These are phyloP conservation scores for Homarus americanus DNA, from an alignment of 1,140 invertebrate species.

Conservation along the genomic window DNA sequence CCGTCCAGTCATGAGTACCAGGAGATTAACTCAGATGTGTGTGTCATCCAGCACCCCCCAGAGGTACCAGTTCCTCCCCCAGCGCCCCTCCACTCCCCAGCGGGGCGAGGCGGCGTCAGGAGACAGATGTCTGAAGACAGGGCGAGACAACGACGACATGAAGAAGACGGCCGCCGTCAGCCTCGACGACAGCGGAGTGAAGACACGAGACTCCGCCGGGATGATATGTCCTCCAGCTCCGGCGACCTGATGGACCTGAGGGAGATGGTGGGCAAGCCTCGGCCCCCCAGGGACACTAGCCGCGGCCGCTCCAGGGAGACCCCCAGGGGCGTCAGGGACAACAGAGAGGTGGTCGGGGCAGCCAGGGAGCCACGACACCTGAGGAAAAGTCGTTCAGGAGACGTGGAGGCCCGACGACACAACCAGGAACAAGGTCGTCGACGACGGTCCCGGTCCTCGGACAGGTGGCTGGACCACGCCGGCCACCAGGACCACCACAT, in stretches of 20 bases:
- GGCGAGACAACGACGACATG: not conserved
- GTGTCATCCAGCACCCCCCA: not conserved
- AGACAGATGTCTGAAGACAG: constrained; percentile 56
- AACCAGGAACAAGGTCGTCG: constrained; percentile 30
- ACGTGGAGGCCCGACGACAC: constrained; percentile 37
- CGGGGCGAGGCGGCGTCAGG: constrained; percentile 18
- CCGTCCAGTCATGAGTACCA: constrained; percentile 68
- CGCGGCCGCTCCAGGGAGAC: constrained; percentile 41
- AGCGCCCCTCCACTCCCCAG: constrained; percentile 4
- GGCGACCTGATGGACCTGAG: constrained; percentile 42
- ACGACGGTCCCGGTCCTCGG: constrained; percentile 53
- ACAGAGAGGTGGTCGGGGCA: not conserved
- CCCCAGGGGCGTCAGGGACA: not conserved
- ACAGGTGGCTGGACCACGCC: constrained; percentile 57
- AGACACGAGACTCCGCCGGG: constrained; percentile 31
- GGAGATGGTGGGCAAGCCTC: constrained; percentile 1
- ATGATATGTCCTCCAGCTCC: constrained; percentile 57
- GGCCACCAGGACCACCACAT: not conserved
- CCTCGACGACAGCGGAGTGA: constrained; percentile 55
- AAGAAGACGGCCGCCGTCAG: constrained; percentile 49
- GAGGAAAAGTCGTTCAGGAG: constrained; percentile 57
- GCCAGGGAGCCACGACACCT: constrained; percentile 51
- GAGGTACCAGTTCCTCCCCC: not conserved
- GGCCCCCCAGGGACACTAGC: constrained; percentile 42
- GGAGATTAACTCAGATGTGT: constrained; percentile 59